These are phyloP conservation scores for Choloepus hoffmanni DNA, from an alignment of 2,113 vertebrate species.

Conservation along the genomic window DNA sequence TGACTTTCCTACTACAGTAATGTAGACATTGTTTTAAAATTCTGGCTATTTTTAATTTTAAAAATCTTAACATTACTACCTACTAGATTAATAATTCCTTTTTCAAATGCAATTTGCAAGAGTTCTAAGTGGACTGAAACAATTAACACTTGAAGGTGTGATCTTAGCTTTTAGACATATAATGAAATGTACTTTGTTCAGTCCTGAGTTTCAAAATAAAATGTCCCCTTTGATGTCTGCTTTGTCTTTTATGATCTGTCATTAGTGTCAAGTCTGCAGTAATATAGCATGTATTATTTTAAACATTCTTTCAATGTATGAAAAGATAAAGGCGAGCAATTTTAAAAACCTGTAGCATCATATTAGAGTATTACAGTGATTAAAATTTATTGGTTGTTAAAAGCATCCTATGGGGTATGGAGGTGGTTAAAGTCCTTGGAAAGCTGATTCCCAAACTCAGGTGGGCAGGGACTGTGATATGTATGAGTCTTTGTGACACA, in stretches of 20 bases:
- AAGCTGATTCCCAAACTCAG: neutral
- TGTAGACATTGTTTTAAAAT: neutral
- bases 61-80: conserved; percentile 6
- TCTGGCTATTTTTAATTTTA: neutral
- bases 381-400: neutral
- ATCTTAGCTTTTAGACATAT: neutral
- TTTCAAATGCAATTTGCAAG: neutral
- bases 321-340: neutral
- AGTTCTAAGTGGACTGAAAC: neutral
- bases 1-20: neutral
- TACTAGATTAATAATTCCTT: neutral
- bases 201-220: neutral
- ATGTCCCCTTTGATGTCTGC: neutral
- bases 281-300: conserved; percentile 13
- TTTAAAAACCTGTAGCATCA: neutral
- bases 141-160: neutral
- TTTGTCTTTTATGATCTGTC: neutral
- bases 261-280: neutral
- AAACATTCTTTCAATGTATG: neutral
- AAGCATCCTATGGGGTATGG: neutral
- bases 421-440: neutral
- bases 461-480: neutral
- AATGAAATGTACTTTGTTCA: neutral
- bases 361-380: neutral
- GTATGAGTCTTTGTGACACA: neutral